A percentile compares a stretch with the other conserved stretches of the same genome.
These are phyloP conservation scores for Puma concolor DNA, from an alignment of 2,113 vertebrate genomes.

Conservation along the genomic window DNA sequence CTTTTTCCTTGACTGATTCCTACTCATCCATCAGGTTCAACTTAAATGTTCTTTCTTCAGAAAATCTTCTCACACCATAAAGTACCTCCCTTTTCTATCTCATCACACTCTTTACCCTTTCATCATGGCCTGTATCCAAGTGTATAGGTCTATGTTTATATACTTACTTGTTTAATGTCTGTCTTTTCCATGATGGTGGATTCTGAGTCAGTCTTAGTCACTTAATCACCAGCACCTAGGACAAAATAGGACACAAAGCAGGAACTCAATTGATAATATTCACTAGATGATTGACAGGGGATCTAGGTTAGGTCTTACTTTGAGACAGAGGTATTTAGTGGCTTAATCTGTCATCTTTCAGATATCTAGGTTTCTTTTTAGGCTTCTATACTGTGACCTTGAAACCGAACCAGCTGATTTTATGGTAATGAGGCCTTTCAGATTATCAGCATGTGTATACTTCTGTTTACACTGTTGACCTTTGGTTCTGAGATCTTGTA, in stretches of 20 bases:
- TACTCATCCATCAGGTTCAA: not conserved
- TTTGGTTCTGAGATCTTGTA: constrained; percentile 75
- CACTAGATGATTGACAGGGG: not conserved
- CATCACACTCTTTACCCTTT: not conserved
- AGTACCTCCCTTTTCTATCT: not conserved
- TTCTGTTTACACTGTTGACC: constrained; percentile 75
- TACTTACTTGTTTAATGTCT: not conserved
- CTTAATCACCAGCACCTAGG: not conserved
- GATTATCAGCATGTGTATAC: constrained; percentile 61
- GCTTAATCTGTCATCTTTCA: constrained; percentile 50
- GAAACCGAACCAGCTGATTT: constrained; percentile 71
- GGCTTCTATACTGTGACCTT: constrained; percentile 37
- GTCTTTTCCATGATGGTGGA: not conserved
- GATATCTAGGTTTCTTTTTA: constrained; percentile 60
- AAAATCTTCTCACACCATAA: not conserved
- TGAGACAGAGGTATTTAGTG: not conserved
- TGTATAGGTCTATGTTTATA: not conserved
- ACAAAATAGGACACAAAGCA: not conserved
- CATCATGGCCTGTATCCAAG: not conserved
- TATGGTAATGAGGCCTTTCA: constrained; percentile 77
- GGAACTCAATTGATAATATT: not conserved
- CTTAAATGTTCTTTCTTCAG: not conserved
- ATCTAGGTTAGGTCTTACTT: not conserved
- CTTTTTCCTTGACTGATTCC: not conserved
- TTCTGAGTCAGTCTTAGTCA: not conserved